Evolutionary conservation across 2,888 invertebrate species (phyloP).

Genomic region (Danaus chrysippus): DNA sequence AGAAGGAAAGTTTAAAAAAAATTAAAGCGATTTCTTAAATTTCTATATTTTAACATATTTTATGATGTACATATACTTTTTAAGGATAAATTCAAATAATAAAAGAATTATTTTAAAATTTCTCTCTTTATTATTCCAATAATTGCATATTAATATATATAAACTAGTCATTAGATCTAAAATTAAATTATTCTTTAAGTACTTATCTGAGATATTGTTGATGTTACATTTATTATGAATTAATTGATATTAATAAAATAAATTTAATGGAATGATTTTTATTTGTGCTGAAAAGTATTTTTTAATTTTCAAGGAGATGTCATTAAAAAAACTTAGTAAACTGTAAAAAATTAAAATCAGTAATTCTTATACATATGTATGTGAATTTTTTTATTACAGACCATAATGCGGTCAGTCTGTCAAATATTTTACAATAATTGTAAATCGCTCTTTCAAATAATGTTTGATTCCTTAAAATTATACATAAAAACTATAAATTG

Average conservation of each 20-base stretch:
- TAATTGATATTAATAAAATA: not conserved
- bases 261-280: conserved; percentile 45
- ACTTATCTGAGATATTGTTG: conserved; percentile 37
- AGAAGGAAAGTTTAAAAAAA: too few relatives aligned
- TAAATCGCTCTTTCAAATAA: conserved; percentile 5
- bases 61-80: too few relatives aligned
- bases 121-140: conserved; percentile 66
- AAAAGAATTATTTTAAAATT: conserved; percentile 40
- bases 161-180: conserved; percentile 64
- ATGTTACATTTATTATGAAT: conserved; percentile 7
- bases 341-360: conserved; percentile 12
- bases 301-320: conserved; percentile 17
- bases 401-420: conserved; percentile 4
- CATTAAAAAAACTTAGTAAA: not conserved
- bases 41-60: too few relatives aligned
- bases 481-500: too few relatives aligned
- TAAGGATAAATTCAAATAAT: conserved; percentile 12
- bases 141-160: conserved; percentile 59
- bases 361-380: not conserved
- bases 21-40: too few relatives aligned
- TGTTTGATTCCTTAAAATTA: too few relatives aligned
- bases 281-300: conserved; percentile 30
- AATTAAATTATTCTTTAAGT: conserved; percentile 57
- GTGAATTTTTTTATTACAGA: not conserved
- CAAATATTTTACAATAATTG: not conserved